Percentiles rank a stretch among this genome's conserved stretches.
Evolutionary conservation across 2,888 invertebrate species (phyloP).

Genomic region (Embidobia sp.): DNA sequence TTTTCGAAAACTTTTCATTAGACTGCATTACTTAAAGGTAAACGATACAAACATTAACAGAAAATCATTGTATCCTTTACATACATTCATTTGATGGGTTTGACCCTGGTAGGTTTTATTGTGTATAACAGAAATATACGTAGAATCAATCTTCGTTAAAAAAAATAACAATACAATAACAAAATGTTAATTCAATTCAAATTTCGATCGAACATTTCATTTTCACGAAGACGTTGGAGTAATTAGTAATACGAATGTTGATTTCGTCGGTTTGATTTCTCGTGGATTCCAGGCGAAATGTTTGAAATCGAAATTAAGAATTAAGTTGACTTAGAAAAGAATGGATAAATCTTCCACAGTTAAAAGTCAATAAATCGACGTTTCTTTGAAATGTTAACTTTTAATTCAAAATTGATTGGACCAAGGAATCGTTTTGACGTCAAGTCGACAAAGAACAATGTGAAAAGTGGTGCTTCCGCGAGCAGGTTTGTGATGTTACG

Average conservation of each 20-base stretch:
- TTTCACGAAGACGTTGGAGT: too few relatives aligned
- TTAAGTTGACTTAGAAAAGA: slow-evolving; percentile 54
- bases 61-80: slow-evolving; percentile 59
- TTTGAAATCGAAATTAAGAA: slow-evolving; percentile 46
- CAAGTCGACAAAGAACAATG: slow-evolving; percentile 60
- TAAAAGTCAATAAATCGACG: slow-evolving; percentile 59
- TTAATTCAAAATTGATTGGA: slow-evolving; percentile 57
- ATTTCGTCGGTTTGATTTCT: slow-evolving; percentile 14
- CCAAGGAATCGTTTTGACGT: slow-evolving; percentile 60
- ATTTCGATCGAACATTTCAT: slow-evolving; percentile 55
- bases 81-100: slow-evolving; percentile 57
- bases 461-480: slow-evolving; percentile 63
- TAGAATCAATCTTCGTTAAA: slow-evolving; percentile 54
- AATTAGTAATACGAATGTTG: too few relatives aligned
- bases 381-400: slow-evolving; percentile 38
- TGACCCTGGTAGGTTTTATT: slow-evolving; percentile 61
- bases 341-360: slow-evolving; percentile 40
- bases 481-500: slow-evolving; percentile 52
- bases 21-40: slow-evolving; percentile 60
- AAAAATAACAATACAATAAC: slow-evolving; percentile 62
- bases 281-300: slow-evolving; percentile 15
- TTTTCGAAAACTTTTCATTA: slow-evolving; percentile 65
- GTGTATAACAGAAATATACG: slow-evolving; percentile 60
- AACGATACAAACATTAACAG: slow-evolving; percentile 65
- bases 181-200: slow-evolving; percentile 55